Evolutionary conservation across 1,140 invertebrate species (phyloP), one percentile per base, ranked within the genome.

Genomic region (Drosophila kurseongensis): DNA sequence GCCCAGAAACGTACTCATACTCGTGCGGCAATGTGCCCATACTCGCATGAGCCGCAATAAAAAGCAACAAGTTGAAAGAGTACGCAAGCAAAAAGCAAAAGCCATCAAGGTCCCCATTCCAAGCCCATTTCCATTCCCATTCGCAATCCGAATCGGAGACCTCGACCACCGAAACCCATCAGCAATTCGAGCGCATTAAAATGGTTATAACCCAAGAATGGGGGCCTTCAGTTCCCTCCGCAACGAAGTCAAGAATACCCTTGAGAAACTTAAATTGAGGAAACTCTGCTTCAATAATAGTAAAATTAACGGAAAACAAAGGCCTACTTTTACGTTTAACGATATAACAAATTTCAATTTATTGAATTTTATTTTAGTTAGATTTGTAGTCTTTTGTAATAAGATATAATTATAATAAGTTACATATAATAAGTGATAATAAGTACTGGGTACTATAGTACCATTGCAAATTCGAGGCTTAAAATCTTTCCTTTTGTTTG

Each of bases 51-150:
- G 18, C 61, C 61, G 75, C 48, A 72, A 63, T 71, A 66, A 60
- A 81, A 59, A 88, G 83, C 82, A 86, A 88, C 82, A 86, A 88
- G 82, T 86, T 72, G 48, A 77, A 78, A 67, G 62, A 59, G 61
- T 32, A 67, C 61, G 61, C 61, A 75, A 75, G 52, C 72, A 65
- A 75, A 54, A 75, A 65, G 41, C 23, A 63, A 66, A 44, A 75
- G 27, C 71, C 72, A 57, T 59, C 66, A 72, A 69, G 42, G 38
- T n/a, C 29, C 51, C 38, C 66, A 40, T 57, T 72, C 32, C 23
- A 7, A 56, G 65, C 9, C 38, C 47, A 27, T n/a, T 48, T 6
- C 23, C 47, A 27, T 50, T 35, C 41, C n/a, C 41, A 14, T 8
- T 50, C n/a, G 27, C 27, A 35, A 32, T 14, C 29, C 29, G n/a